Conservation (phyloP, 2,113 vertebrate species). For the Takifugu bimaculatus region DNA sequence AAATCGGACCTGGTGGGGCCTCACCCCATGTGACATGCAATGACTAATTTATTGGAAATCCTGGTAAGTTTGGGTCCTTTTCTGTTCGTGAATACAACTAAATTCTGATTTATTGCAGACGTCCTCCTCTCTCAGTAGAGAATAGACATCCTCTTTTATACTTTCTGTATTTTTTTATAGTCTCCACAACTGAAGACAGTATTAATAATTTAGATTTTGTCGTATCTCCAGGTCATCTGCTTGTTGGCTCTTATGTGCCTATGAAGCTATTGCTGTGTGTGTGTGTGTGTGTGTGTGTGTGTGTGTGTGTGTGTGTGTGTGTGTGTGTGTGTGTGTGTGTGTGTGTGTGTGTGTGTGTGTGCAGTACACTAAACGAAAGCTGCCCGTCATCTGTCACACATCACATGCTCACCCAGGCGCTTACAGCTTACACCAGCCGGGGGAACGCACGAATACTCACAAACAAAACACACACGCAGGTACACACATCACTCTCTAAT, state of each 20-base stretch:
- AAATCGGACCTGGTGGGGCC: too few relatives aligned
- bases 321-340: conserved; percentile 4
- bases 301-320: neutral
- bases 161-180: neutral
- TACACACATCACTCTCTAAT: conserved; percentile 1
- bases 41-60: too few relatives aligned
- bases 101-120: too few relatives aligned
- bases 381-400: conserved; percentile 62
- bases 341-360: neutral
- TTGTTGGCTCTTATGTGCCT: too few relatives aligned
- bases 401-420: conserved; percentile 51
- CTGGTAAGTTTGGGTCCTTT: too few relatives aligned
- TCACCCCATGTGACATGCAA: too few relatives aligned
- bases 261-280: too few relatives aligned
- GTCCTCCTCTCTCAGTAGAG: too few relatives aligned
- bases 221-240: neutral
- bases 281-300: neutral
- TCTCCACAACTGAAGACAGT: neutral
- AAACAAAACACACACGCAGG: neutral
- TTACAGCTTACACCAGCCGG: conserved; percentile 36
- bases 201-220: conserved; percentile 20
- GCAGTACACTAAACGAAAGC: conserved; percentile 45
- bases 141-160: neutral
- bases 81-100: too few relatives aligned
- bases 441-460: conserved; percentile 30